Evolutionary conservation across 2,113 vertebrate genomes (phyloP).

Genomic region (Varanus komodoensis): DNA sequence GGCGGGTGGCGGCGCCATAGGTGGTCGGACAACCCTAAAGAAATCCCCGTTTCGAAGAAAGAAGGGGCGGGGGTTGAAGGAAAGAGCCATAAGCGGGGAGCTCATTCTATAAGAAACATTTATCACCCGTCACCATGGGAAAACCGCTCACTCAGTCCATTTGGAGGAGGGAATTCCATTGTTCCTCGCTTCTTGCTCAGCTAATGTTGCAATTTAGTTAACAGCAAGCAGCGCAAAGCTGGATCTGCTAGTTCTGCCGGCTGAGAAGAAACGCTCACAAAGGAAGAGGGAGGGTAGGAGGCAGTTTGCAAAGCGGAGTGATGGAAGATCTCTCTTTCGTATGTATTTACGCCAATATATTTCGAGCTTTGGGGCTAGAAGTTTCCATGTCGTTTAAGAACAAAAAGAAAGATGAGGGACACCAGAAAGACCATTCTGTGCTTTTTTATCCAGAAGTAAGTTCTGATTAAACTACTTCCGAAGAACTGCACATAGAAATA

Average conservation of each 20-base stretch:
- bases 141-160: background rate
- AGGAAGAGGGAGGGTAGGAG: too few species aligned
- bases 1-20: background rate
- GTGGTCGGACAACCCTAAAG: background rate
- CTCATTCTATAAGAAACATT: background rate
- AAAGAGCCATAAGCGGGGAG: background rate
- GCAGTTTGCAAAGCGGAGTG: background rate
- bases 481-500: too few species aligned
- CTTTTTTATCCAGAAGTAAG: too few species aligned
- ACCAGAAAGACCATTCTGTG: too few species aligned
- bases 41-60: background rate
- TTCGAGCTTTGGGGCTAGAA: background rate
- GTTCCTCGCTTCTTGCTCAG: background rate
- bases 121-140: background rate
- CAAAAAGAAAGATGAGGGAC: background rate
- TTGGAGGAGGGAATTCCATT: background rate
- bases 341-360: background rate
- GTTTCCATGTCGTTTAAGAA: background rate
- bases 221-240: background rate
- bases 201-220: constrained; percentile 38
- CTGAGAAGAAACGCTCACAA: background rate
- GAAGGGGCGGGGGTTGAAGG: background rate
- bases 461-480: too few species aligned
- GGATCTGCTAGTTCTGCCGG: constrained; percentile 38
- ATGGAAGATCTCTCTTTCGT: background rate